Evolutionary conservation across 2,888 invertebrate genomes (phyloP), one percentile per base, ranked within the genome.

Genomic region (Erebia aethiops): DNA sequence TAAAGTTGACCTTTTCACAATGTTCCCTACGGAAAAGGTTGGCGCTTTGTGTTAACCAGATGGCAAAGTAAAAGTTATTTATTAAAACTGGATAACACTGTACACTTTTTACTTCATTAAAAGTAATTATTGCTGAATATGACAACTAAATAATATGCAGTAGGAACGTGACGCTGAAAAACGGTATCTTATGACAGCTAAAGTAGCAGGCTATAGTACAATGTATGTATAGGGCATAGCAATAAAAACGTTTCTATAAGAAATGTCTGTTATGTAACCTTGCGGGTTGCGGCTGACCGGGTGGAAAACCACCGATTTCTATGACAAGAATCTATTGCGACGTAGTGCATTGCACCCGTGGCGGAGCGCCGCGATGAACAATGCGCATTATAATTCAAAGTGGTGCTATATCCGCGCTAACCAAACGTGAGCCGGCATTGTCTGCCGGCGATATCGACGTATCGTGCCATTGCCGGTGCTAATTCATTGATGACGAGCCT

Each of bases 361-460:
- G 82, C 85, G 84, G 84, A 84, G 82, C 81, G 80, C 78, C 83
- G 84, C 77, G 84, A 83, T 81, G 86, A 91, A 92, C 92, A 92
- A 92, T 92, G 88, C 90, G 86, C 91, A 92, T 92, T 93, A 90
- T 90, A 88, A 92, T 92, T 91, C 90, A 87, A 90, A 87, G 86
- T 87, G 88, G 87, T 87, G 88, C 87, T 89, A 90, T 91, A 91
- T 91, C 91, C 90, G 91, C 83, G 87, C 91, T 84, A 81, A 83
- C 86, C 85, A 86, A 89, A 88, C 91, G 88, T 89, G 88, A 74
- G 73, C 76, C 73, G 74, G 68, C 74, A 71, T 70, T 75, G 74
- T 74, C 76, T 70, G 74, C 74, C 61, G 69, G 14, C 68, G 70
- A 63, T 71, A 74, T 67, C 71, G 64, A 65, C 73, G 71, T 84